Base-by-base conservation (phyloP, 2,797 vertebrate species). In the Zenarchopterus dispar region DNA sequence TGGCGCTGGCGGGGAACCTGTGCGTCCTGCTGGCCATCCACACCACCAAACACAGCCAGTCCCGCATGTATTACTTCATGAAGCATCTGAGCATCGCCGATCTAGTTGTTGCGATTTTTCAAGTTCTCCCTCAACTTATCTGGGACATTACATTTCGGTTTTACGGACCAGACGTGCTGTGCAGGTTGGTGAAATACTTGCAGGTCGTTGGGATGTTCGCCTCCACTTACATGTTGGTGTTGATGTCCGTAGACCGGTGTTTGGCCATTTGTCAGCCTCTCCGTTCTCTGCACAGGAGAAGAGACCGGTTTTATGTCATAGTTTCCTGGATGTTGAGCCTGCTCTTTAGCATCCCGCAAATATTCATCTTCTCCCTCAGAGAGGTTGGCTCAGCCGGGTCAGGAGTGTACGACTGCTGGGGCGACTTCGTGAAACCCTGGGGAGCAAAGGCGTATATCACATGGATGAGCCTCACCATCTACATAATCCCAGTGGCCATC, bases 61-160 rank as follows among this genome's bases (percentile, higher is more conserved):
- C 96, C 19, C 95, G 96, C 62, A 96, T 98, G 94, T 96, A 97
- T 62, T 97, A 95, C 86, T 97, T 98, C 90, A 97, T 98, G 95
- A 97, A 96, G 85, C 96, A 98, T 87, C 82, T 98, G 66, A 97
- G 96, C 92, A 95, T 98, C 28, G 96, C 96, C 1, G 96, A 98
- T 82, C 87, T 98, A 50, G 94, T 96, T 0, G 96, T 98, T 76
- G 96, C 96, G 0, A 73, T 98, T 56, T 98, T 97, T 75, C 96
- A 98, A 87, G 96, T 98, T 48, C 93, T 98, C 62, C 96, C 96
- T 6, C 96, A 98, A 82, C 96, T 98, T 67, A 95, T 97, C 43
- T 98, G 96, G 96, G 96, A 98, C 91, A 95, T 98, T 73, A 98
- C 96, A 10, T 98, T 96, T 88, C 94, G 96, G 22, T 98, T 98